Base-by-base conservation (phyloP, 2,797 vertebrate species). In the Sternotherus odoratus region DNA sequence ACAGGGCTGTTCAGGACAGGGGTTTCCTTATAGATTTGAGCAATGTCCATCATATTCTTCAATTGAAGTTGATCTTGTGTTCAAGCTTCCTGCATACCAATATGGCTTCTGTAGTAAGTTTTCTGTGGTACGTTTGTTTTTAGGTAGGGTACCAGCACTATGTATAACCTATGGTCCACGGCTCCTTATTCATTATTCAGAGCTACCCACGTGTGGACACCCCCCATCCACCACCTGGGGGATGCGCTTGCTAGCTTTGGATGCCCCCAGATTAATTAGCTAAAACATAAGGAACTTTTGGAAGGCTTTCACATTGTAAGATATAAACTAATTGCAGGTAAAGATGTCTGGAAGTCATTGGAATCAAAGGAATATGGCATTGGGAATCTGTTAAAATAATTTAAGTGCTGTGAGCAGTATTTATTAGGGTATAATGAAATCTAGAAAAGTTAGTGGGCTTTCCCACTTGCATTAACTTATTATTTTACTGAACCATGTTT, bases 291-390 rank as follows among this genome's bases (percentile, higher is more conserved):
- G 33, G 78, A 81, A 91, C 79, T 95, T 96, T 77, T 83, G 57
- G 86, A 88, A 84, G 93, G 86, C 85, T 79, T 89, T 92, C 94
- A 87, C 48, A 89, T 93, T 79, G 10, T 81, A 87, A 88, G 86
- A 95, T 94, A 92, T 95, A 93, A 96, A 95, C 94, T 75, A 75
- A 89, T 79, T 95, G 90, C 85, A 95, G 48, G 90, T 24, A 87
- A 85, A 93, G 93, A 92, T 89, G 86, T 95, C 77, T 83, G 88
- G 88, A 95, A 87, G 91, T 91, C 69, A 83, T 93, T 81, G 66
- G 83, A 89, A 57, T 78, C 90, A 91, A 93, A 95, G 89, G 91
- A 94, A 90, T 88, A 88, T 21, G 50, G 72, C 48, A 13, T 26
- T 28, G 63, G 93, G 63, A 91, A 94, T 93, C 94, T 94, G 94